A percentile compares a stretch with the other conserved stretches of the same genome.
phyloP scores from a whole-genome alignment of 2,113 vertebrate species.

The sheep (Ovis aries) region ARS-UI_Ramb_v3.0 NC_056061.1:60315001-60315500 shows the following conservation, averaged over 20 bases:
- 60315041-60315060: rapidly evolving
- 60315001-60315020: too few species aligned
- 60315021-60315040: rapidly evolving
- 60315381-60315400: not conserved
- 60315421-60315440: not conserved
- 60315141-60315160: not conserved
- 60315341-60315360: not conserved
- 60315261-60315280: not conserved
- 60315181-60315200: not conserved
- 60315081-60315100: not conserved
- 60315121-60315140: not conserved
- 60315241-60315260: not conserved
- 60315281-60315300: not conserved
- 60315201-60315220: not conserved
- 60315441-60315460: not conserved
- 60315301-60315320: not conserved
- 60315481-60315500: not conserved
- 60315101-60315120: not conserved
- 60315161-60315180: not conserved
- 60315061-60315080: not conserved
- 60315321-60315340: not conserved
- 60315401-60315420: not conserved
- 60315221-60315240: not conserved
- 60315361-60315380: not conserved
- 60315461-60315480: not conserved